Evolutionary conservation across 2,113 vertebrate species (phyloP).

Genomic region (Pavo muticus): DNA sequence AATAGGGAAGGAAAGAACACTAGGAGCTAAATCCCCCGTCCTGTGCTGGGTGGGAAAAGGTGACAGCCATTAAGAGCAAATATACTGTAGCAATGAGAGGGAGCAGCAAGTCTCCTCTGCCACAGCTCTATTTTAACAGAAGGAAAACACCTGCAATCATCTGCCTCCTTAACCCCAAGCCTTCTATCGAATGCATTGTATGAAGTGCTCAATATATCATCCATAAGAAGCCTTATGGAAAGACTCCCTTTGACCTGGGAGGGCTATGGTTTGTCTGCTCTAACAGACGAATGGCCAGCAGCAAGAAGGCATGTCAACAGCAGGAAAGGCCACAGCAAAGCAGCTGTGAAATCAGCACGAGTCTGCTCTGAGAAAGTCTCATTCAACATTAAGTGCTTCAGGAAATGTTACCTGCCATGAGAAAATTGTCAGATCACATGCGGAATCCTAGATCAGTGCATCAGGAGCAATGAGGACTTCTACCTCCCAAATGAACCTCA

Average conservation of each 20-base stretch:
- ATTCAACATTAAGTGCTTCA: neutral
- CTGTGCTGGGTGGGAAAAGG: neutral
- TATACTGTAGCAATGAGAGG: neutral
- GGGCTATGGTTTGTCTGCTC: neutral
- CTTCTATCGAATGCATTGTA: neutral
- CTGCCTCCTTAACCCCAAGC: neutral
- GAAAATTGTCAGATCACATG: neutral
- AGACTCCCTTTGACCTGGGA: neutral
- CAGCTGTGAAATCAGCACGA: neutral
- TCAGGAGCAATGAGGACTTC: neutral
- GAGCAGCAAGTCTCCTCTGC: neutral
- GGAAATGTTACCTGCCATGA: neutral
- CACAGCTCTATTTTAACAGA: neutral
- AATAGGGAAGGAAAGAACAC: neutral
- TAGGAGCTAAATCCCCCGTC: neutral
- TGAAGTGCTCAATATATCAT: neutral
- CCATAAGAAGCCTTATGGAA: neutral
- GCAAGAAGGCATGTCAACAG: neutral
- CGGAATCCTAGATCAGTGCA: neutral
- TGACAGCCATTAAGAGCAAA: neutral
- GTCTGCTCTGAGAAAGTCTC: neutral
- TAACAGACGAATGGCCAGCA: neutral
- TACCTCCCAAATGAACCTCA: neutral
- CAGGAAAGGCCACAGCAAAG: neutral
- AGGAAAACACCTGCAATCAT: neutral